These are phyloP conservation scores for Cynopterus brachyotis DNA, from an alignment of 2,113 vertebrate genomes.

Conservation along the genomic window DNA sequence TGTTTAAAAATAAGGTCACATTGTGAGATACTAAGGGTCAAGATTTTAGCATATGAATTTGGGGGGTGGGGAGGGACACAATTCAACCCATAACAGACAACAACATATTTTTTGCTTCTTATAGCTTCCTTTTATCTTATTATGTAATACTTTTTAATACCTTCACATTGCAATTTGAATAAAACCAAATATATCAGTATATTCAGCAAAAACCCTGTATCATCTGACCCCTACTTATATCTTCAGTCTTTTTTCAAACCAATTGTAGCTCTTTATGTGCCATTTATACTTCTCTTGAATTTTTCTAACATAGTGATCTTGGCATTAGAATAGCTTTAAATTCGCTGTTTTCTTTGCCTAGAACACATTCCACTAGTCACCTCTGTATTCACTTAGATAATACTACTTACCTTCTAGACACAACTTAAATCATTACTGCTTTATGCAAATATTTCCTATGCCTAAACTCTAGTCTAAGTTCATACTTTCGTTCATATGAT, in stretches of 20 bases:
- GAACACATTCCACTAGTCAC: neutral
- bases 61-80: rapidly evolving
- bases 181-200: neutral
- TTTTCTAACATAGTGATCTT: neutral
- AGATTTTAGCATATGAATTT: neutral
- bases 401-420: neutral
- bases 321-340: neutral
- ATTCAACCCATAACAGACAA: neutral
- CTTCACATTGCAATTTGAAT: neutral
- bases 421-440: neutral
- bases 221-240: neutral
- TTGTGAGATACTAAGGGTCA: neutral
- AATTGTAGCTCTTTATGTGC: neutral
- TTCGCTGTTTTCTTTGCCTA: neutral
- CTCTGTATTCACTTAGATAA: neutral
- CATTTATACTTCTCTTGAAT: neutral
- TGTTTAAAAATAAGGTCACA: neutral
- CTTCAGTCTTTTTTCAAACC: neutral
- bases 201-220: neutral
- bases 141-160: neutral
- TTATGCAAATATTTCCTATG: neutral
- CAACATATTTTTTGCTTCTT: neutral
- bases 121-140: neutral
- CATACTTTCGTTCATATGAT: neutral
- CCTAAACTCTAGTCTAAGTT: neutral